Percentiles rank a stretch among this genome's conserved stretches.
Conservation (phyloP, 2,113 vertebrate genomes). For the Vulpes vulpes region DNA sequence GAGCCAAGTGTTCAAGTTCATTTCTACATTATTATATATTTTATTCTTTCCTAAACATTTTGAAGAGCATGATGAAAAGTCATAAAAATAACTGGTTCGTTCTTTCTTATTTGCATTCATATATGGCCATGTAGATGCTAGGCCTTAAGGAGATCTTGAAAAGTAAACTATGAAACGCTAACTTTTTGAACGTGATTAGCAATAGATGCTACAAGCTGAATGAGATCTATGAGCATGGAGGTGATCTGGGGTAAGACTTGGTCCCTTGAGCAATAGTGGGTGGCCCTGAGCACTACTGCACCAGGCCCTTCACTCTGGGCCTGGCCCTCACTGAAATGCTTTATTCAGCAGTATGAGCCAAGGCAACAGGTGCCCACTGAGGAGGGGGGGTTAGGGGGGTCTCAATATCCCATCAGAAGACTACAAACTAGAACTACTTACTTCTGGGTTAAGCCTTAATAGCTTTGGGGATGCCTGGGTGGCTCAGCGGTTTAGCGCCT, state of each 20-base stretch:
- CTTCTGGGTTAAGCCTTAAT: background rate
- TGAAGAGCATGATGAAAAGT: background rate
- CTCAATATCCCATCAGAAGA: background rate
- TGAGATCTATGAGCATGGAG: background rate
- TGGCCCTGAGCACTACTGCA: too few species aligned
- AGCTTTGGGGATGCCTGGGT: background rate
- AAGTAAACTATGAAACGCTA: background rate
- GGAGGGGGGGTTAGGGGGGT: rapidly evolving
- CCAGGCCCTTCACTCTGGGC: background rate
- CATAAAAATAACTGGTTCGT: slow-evolving; percentile 61
- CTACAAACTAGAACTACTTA: background rate
- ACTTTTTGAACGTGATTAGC: background rate
- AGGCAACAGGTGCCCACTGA: background rate
- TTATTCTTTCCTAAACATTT: slow-evolving; percentile 38
- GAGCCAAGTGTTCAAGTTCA: slow-evolving; percentile 41
- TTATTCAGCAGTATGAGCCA: background rate
- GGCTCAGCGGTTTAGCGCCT: too few species aligned
- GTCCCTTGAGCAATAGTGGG: background rate
- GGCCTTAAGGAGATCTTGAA: background rate
- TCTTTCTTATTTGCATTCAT: slow-evolving; percentile 39
- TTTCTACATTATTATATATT: slow-evolving; percentile 31
- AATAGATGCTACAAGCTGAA: background rate
- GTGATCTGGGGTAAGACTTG: background rate
- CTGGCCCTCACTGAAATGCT: background rate
- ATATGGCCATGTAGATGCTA: background rate